These are phyloP conservation scores for Drosophila yakuba DNA, from an alignment of 1,140 invertebrate species.

Conservation along the genomic window DNA sequence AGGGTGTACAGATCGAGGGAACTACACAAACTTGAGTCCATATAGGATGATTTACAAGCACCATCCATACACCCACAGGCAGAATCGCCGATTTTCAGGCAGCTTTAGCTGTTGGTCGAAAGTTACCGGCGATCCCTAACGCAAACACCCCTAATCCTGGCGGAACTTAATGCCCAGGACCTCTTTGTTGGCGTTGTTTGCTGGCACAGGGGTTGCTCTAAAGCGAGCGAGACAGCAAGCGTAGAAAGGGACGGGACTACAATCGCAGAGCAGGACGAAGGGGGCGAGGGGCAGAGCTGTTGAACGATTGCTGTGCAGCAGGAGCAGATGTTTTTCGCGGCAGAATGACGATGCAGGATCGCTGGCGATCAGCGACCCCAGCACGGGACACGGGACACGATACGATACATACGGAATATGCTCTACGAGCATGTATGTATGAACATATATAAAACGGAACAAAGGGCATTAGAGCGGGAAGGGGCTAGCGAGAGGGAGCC, in stretches of 20 bases:
- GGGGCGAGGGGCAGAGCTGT: background rate
- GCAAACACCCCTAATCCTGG: slow-evolving; percentile 63
- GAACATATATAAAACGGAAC: slow-evolving; percentile 25
- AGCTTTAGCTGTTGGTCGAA: slow-evolving; percentile 31
- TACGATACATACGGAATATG: slow-evolving; percentile 32
- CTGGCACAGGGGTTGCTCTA: slow-evolving; percentile 66
- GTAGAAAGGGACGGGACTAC: background rate
- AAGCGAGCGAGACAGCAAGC: background rate
- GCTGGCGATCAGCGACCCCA: slow-evolving; percentile 47
- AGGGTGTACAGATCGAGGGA: background rate
- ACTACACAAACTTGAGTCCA: background rate
- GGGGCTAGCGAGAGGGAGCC: slow-evolving; percentile 1
- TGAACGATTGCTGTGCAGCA: slow-evolving; percentile 61
- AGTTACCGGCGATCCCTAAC: slow-evolving; percentile 18
- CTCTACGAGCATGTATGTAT: too few species aligned
- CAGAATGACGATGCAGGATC: slow-evolving; percentile 42
- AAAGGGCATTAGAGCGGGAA: slow-evolving; percentile 56
- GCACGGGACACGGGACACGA: slow-evolving; percentile 58
- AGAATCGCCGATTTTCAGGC: background rate
- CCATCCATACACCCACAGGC: slow-evolving; percentile 35
- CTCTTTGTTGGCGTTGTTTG: slow-evolving; percentile 55
- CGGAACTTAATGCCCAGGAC: slow-evolving; percentile 58
- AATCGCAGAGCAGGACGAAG: background rate
- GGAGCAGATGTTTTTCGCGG: slow-evolving; percentile 83
- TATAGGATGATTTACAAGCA: background rate